These are phyloP conservation scores for Tyria jacobaeae DNA, from an alignment of 2,888 invertebrate genomes.

Conservation along the genomic window DNA sequence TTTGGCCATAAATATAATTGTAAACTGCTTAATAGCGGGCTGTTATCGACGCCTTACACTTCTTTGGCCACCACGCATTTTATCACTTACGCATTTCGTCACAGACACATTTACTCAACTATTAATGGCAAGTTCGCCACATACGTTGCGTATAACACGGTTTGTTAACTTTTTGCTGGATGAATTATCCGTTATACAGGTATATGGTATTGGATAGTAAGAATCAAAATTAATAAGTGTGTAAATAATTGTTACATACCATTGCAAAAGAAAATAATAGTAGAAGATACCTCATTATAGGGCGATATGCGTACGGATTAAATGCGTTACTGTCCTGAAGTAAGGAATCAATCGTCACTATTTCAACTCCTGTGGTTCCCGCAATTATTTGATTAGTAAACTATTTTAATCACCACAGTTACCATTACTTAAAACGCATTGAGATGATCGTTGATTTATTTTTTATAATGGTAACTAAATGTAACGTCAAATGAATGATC, in stretches of 20 bases:
- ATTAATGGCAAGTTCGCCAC: too few relatives aligned
- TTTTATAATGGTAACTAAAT: background rate
- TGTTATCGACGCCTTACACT: background rate
- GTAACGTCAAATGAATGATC: background rate
- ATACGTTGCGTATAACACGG: too few relatives aligned
- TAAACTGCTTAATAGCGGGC: background rate
- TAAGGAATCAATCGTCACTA: background rate
- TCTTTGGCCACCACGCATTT: background rate
- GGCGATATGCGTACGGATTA: background rate
- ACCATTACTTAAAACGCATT: background rate
- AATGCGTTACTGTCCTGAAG: background rate
- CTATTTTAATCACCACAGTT: background rate
- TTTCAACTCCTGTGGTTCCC: background rate
- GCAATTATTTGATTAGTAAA: background rate
- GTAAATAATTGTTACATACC: too few relatives aligned
- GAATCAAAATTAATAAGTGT: too few relatives aligned
- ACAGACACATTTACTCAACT: too few relatives aligned
- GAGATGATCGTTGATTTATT: background rate
- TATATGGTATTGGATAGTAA: too few relatives aligned
- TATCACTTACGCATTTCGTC: too few relatives aligned
- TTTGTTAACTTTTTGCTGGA: too few relatives aligned
- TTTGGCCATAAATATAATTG: conserved; percentile 43
- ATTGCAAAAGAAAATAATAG: too few relatives aligned
- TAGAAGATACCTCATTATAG: too few relatives aligned
- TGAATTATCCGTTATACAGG: too few relatives aligned